Base-by-base conservation (phyloP, 92 coral and sea anemone species). In the Micromussa lordhowensis region DNA sequence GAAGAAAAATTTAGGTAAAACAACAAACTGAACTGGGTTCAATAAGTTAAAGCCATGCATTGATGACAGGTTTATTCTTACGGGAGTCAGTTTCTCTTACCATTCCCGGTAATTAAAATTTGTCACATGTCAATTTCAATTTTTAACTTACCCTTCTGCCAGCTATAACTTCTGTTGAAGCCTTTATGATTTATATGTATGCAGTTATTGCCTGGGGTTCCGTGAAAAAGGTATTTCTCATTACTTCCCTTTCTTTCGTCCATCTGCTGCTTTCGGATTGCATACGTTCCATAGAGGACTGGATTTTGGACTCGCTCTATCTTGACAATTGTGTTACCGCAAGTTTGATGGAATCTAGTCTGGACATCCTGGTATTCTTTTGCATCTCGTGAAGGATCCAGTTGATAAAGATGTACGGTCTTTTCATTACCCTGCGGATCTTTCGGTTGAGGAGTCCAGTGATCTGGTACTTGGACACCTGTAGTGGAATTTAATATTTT, bases 291-390 rank as follows among this genome's bases (percentile, higher is more conserved):
- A 75, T 77, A 93, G 36, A 91, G 91, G 36, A 79, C 77, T 15
- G 96, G 98, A 82, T 94, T 95, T 78, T 95, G 98, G 7, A 95
- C 92, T 68, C 98, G 92, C 63, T 95, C 92, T 32, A 95, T 92
- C 91, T 88, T 94, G 30, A 12, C 15, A 44, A 95, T 90, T 15
- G 19, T 14, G 54, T 81, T 88, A 19, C 40, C 13, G 18, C 82
- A 88, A 9, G 96, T 88, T 71, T 80, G 31, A 5, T 26, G 16
- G 68, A 95, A 86, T 38, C 18, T 38, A 32, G 59, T 69, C 66
- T 71, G 69, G 1, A 93, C 91, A 5, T 72, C 55, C 31, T 80
- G 36, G 92, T 90, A 92, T 64, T 95, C 96, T 17, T 83, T 55
- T 44, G 72, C 36, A 74, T 95, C 75, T 15, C 26, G 82, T 14